A percentile compares a stretch with the other conserved stretches of the same genome.
Conservation (phyloP, 2,888 invertebrate species). For the Tuberolachnus salignus region DNA sequence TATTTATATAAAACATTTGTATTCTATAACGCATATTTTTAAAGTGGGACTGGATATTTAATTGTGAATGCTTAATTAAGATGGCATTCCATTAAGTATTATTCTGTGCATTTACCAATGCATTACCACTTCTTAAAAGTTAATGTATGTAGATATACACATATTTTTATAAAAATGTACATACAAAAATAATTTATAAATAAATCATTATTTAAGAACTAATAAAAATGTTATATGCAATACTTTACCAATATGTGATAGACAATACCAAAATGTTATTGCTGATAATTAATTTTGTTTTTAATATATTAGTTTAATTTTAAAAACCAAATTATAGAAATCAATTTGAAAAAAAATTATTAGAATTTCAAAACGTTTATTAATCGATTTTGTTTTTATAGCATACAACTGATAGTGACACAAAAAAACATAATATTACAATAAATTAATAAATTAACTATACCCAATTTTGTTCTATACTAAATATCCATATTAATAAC, state of each 20-base stretch:
- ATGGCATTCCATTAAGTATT: neutral
- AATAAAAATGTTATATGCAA: conserved; percentile 11
- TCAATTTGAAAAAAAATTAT: neutral
- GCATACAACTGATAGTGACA: neutral
- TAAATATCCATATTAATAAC: conserved; percentile 20
- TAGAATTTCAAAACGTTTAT: conserved; percentile 25
- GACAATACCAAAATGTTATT: neutral
- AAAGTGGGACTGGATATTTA: too few relatives aligned
- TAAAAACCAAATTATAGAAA: neutral
- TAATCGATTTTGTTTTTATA: conserved; percentile 1
- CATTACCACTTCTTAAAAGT: too few relatives aligned
- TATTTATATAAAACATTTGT: too few relatives aligned
- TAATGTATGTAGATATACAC: neutral
- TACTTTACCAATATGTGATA: conserved; percentile 16
- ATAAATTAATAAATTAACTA: conserved; percentile 4
- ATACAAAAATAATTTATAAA: neutral
- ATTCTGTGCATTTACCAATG: neutral
- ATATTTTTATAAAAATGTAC: neutral
- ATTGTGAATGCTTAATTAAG: too few relatives aligned
- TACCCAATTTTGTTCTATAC: neutral
- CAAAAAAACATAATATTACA: conserved; percentile 6
- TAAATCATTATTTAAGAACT: conserved; percentile 13
- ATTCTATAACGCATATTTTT: too few relatives aligned
- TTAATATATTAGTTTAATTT: neutral
- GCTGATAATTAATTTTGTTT: neutral